Evolutionary conservation across 2,797 vertebrate species (phyloP).

Genomic region (Rhinella marina): DNA sequence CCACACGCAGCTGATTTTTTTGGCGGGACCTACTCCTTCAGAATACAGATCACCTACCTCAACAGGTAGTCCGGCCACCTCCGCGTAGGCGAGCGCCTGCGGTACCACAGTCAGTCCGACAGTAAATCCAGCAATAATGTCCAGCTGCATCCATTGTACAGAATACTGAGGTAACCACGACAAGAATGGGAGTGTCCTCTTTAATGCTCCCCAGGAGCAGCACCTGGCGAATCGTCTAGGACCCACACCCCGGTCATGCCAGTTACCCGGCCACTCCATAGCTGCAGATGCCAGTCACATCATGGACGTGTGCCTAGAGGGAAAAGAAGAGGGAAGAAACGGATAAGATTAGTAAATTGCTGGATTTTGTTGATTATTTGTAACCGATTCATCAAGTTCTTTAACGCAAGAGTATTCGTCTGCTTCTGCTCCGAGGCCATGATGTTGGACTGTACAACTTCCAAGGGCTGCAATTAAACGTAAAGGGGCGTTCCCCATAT

Average conservation of each 20-base stretch:
- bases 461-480: too few relatives aligned
- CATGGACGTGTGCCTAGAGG: background rate
- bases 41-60: slow-evolving; percentile 76
- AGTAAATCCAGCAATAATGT: slow-evolving; percentile 84
- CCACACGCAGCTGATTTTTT: background rate
- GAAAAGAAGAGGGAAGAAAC: background rate
- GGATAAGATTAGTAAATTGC: background rate
- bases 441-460: too few relatives aligned
- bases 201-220: slow-evolving; percentile 68
- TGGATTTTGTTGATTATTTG: background rate
- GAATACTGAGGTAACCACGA: slow-evolving; percentile 87
- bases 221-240: slow-evolving; percentile 34
- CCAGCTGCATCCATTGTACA: slow-evolving; percentile 83
- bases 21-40: background rate
- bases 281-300: background rate
- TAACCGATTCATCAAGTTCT: too few relatives aligned
- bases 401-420: too few relatives aligned
- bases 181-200: slow-evolving; percentile 79
- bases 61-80: slow-evolving; percentile 89
- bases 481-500: too few relatives aligned
- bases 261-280: slow-evolving; percentile 40
- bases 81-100: slow-evolving; percentile 92
- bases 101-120: slow-evolving; percentile 88
- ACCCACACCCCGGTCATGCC: background rate
- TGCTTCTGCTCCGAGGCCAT: too few relatives aligned